These are phyloP conservation scores for Craniophora ligustri DNA, from an alignment of 2,888 invertebrate species.

Conservation along the genomic window DNA sequence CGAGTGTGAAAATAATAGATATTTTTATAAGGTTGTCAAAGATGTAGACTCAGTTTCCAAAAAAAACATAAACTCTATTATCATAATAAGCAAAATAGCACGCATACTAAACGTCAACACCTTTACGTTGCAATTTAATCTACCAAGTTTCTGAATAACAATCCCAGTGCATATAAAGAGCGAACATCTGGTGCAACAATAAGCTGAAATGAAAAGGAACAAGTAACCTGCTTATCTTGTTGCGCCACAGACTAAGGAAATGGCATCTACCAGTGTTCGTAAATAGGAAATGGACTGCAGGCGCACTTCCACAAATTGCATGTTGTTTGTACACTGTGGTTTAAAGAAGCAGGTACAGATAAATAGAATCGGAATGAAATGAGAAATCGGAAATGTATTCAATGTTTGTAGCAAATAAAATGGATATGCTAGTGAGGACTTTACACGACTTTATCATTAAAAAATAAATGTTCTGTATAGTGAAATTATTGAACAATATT, in stretches of 20 bases:
- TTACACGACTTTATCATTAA: too few relatives aligned
- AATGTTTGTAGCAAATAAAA: too few relatives aligned
- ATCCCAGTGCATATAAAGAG: background rate
- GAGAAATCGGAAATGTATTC: constrained; percentile 11
- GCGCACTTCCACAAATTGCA: constrained; percentile 41
- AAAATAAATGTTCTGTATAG: too few relatives aligned
- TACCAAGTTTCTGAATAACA: background rate
- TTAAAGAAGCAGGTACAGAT: constrained; percentile 8
- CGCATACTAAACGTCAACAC: too few relatives aligned
- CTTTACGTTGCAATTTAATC: too few relatives aligned
- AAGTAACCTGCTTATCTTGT: constrained; percentile 34
- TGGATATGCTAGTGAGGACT: too few relatives aligned
- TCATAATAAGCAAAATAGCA: too few relatives aligned
- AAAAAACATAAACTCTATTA: too few relatives aligned
- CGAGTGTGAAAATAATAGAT: too few relatives aligned
- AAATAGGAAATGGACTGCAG: constrained; percentile 46
- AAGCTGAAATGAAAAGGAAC: constrained; percentile 28
- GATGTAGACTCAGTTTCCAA: too few relatives aligned
- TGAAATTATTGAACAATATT: too few relatives aligned
- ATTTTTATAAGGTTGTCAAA: too few relatives aligned
- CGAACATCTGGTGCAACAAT: constrained; percentile 21
- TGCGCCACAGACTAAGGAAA: constrained; percentile 37
- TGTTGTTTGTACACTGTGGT: constrained; percentile 29
- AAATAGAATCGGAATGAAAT: background rate
- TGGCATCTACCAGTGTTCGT: constrained; percentile 31